Conservation (phyloP, 2,888 invertebrate species). For the Apotomis turbidana region DNA sequence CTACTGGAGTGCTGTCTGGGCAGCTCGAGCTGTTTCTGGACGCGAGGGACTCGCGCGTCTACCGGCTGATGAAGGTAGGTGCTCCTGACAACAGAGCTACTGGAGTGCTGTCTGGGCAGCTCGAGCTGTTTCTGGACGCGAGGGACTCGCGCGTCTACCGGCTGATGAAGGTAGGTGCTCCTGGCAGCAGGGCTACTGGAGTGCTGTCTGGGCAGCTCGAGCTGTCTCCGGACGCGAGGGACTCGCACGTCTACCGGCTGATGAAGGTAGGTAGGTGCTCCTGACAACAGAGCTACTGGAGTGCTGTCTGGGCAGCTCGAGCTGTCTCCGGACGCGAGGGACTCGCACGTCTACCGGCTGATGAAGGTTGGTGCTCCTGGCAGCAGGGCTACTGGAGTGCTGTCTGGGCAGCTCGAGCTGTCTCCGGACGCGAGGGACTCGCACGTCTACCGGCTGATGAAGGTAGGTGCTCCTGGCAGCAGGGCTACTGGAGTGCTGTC, state of each 20-base stretch:
- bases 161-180: slow-evolving; percentile 63
- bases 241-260: slow-evolving; percentile 52
- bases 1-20: slow-evolving; percentile 70
- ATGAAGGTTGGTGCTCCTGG: slow-evolving; percentile 61
- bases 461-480: slow-evolving; percentile 55
- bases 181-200: slow-evolving; percentile 57
- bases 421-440: slow-evolving; percentile 42
- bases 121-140: slow-evolving; percentile 59
- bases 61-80: slow-evolving; percentile 65
- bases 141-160: slow-evolving; percentile 50
- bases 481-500: slow-evolving; percentile 68
- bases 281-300: slow-evolving; percentile 57
- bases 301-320: slow-evolving; percentile 75
- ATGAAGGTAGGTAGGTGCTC: slow-evolving; percentile 65
- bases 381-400: slow-evolving; percentile 64
- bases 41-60: slow-evolving; percentile 47
- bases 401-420: slow-evolving; percentile 74
- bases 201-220: slow-evolving; percentile 75
- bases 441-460: slow-evolving; percentile 61
- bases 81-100: slow-evolving; percentile 55
- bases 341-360: slow-evolving; percentile 52
- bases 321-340: slow-evolving; percentile 50
- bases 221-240: slow-evolving; percentile 50
- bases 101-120: slow-evolving; percentile 71
- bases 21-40: slow-evolving; percentile 64